Conservation (phyloP, 2,888 invertebrate genomes). For the Cinara cedri region DNA sequence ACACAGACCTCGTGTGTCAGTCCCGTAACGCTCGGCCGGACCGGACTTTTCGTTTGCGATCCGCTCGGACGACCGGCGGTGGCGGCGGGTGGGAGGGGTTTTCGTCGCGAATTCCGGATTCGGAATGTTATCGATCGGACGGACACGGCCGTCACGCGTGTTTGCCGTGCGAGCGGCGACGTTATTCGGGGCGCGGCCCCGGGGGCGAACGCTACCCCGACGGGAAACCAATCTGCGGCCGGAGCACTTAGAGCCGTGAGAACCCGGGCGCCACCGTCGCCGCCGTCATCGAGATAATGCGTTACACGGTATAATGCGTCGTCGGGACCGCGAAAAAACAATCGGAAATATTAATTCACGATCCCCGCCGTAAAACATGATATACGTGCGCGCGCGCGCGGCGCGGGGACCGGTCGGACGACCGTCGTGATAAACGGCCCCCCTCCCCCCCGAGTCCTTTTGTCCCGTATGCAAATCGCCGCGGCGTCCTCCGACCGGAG, state of each 20-base stretch:
- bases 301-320: background rate
- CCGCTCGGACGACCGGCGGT: too few species aligned
- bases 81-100: too few species aligned
- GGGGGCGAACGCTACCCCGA: conserved; percentile 49
- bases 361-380: conserved; percentile 18
- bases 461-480: conserved; percentile 54
- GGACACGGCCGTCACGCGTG: too few species aligned
- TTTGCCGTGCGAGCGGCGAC: background rate
- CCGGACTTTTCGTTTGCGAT: too few species aligned
- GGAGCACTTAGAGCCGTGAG: conserved; percentile 55
- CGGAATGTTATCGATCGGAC: too few species aligned
- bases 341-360: conserved; percentile 49
- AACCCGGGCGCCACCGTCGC: conserved; percentile 49
- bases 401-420: too few species aligned
- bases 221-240: conserved; percentile 50
- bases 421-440: conserved; percentile 53
- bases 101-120: too few species aligned
- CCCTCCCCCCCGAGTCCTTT: conserved; percentile 31
- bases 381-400: conserved; percentile 3
- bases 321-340: conserved; percentile 20
- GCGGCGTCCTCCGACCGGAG: conserved; percentile 21
- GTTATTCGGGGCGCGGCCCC: conserved; percentile 2
- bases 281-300: conserved; percentile 46
- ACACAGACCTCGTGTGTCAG: too few species aligned
- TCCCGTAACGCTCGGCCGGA: too few species aligned